Evolutionary conservation across 1,140 invertebrate genomes (phyloP).

Genomic region (Bombus confusus): DNA sequence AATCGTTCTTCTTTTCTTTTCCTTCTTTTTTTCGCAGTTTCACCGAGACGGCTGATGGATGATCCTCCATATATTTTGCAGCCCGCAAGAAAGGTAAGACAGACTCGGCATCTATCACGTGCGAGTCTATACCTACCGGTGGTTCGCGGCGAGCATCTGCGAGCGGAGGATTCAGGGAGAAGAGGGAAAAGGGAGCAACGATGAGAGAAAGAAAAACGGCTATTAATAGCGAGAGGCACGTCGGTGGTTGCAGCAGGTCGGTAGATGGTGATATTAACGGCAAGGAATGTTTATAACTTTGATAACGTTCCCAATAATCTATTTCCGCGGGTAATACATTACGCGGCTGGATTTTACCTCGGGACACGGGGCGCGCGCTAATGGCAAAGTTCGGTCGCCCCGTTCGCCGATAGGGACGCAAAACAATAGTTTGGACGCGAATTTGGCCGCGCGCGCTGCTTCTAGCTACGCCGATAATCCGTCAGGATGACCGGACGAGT

Average conservation of each 20-base stretch:
- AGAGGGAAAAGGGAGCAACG: background rate
- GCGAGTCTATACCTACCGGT: conserved; percentile 60
- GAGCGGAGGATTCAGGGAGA: background rate
- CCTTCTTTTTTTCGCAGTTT: conserved; percentile 36
- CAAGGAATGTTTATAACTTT: conserved; percentile 68
- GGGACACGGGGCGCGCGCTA: conserved; percentile 39
- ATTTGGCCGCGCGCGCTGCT: conserved; percentile 9
- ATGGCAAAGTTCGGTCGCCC: conserved; percentile 66
- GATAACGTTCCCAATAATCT: conserved; percentile 69
- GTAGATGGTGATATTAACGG: conserved; percentile 58
- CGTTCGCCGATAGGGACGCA: conserved; percentile 33
- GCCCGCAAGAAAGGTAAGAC: conserved; percentile 68
- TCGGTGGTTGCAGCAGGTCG: conserved; percentile 29
- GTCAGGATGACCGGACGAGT: conserved; percentile 28
- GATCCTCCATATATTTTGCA: conserved; percentile 67
- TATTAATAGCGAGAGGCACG: conserved; percentile 58
- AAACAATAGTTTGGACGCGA: conserved; percentile 61
- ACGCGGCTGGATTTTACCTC: conserved; percentile 55
- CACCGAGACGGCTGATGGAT: conserved; percentile 67
- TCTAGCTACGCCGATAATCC: conserved; percentile 57
- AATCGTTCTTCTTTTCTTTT: conserved; percentile 22
- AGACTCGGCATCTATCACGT: conserved; percentile 67
- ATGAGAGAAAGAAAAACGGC: background rate
- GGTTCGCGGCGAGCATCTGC: conserved; percentile 33
- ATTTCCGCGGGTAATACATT: conserved; percentile 68